A percentile compares a stretch with the other conserved stretches of the same genome.
These are phyloP conservation scores for Ptychadena robeensis DNA, from an alignment of 2,797 vertebrate species.

Conservation along the genomic window DNA sequence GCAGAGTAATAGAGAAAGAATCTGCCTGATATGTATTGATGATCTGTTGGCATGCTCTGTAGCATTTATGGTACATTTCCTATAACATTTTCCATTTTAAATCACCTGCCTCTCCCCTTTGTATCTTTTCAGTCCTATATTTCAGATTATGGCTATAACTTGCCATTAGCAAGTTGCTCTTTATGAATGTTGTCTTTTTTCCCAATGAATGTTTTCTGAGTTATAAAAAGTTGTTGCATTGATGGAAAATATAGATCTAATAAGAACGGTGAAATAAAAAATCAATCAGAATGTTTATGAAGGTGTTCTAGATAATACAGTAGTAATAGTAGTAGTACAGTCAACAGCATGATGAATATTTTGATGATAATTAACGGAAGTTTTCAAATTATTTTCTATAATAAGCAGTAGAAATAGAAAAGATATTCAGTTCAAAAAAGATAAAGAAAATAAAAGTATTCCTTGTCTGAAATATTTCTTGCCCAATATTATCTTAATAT, in stretches of 20 bases:
- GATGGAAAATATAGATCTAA: neutral
- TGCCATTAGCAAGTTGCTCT: neutral
- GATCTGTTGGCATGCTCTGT: slow-evolving; percentile 2
- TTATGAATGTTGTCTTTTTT: neutral
- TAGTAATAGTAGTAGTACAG: no score
- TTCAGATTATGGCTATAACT: neutral
- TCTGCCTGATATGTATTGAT: slow-evolving; percentile 13
- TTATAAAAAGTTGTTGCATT: neutral
- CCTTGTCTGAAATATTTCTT: no score
- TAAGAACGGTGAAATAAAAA: neutral
- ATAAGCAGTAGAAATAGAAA: no score
- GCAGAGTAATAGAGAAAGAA: neutral
- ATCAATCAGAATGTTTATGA: no score
- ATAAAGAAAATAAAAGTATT: no score
- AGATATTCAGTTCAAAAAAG: no score
- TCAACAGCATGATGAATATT: no score
- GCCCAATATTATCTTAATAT: no score
- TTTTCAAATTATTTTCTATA: no score
- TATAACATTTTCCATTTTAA: neutral
- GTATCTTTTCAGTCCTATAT: neutral
- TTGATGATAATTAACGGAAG: no score
- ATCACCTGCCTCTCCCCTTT: neutral
- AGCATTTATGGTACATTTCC: neutral
- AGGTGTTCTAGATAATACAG: no score
- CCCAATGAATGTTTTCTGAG: neutral